Evolutionary conservation across 2,113 vertebrate genomes (phyloP).

Genomic region (Otocyon megalotis): DNA sequence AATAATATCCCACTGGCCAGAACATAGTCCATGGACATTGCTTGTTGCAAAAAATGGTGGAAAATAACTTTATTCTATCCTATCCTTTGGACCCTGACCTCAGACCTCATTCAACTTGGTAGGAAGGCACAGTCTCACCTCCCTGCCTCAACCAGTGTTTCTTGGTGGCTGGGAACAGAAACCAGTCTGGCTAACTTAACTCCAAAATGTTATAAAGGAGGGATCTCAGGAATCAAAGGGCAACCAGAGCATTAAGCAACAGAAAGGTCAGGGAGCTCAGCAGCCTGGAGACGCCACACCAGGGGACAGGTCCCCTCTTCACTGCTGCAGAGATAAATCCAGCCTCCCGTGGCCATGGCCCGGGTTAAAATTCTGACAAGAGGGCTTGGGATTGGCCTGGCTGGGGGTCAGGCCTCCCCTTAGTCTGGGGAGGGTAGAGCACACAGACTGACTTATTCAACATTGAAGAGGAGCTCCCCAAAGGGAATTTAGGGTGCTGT

Average conservation of each 20-base stretch:
- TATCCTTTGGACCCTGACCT: neutral
- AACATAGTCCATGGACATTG: neutral
- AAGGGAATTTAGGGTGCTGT: neutral
- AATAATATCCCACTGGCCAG: neutral
- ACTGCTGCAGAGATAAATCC: neutral
- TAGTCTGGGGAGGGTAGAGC: neutral
- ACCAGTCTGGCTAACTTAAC: neutral
- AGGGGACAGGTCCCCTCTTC: neutral
- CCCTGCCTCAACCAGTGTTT: neutral
- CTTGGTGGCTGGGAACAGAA: neutral
- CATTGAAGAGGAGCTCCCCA: neutral
- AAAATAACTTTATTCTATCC: neutral
- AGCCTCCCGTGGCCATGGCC: neutral
- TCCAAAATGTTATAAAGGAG: neutral
- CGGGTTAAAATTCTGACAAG: neutral
- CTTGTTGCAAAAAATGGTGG: neutral
- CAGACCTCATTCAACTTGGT: neutral
- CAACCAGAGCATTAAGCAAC: neutral
- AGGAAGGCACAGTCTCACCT: neutral
- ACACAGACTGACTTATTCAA: neutral
- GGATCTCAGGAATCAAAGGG: neutral
- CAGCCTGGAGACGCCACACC: neutral
- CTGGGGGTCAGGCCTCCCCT: neutral
- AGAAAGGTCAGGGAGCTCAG: neutral
- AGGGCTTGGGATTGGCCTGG: neutral